These are phyloP conservation scores for Samia ricini DNA, from an alignment of 1,140 invertebrate genomes.

Conservation along the genomic window DNA sequence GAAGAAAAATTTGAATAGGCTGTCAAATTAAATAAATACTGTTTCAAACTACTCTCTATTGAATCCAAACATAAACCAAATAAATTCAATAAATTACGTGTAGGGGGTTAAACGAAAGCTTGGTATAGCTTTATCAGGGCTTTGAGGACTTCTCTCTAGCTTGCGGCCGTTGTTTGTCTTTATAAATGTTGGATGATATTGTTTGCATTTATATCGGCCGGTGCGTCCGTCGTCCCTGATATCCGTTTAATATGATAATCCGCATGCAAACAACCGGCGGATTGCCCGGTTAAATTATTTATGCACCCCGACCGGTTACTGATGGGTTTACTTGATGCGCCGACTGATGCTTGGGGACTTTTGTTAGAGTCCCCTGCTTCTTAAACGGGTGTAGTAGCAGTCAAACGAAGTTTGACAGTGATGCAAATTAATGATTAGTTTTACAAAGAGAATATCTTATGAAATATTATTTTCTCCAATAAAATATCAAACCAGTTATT, in stretches of 20 bases:
- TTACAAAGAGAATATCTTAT: too few species aligned
- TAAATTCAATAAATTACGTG: background rate
- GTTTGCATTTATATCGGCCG: slow-evolving; percentile 69
- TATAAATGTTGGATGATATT: slow-evolving; percentile 71
- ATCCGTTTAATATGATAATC: slow-evolving; percentile 77
- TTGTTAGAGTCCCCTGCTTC: slow-evolving; percentile 47
- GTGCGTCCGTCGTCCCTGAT: slow-evolving; percentile 62
- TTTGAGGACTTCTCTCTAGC: slow-evolving; percentile 10
- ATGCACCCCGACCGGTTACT: slow-evolving; percentile 63
- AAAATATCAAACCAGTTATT: background rate
- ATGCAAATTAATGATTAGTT: background rate
- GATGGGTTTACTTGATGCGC: slow-evolving; percentile 63
- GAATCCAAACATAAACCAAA: background rate
- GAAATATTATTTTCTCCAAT: too few species aligned
- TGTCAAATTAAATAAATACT: background rate
- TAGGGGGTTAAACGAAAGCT: slow-evolving; percentile 1
- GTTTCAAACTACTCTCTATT: background rate
- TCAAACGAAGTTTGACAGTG: slow-evolving; percentile 43
- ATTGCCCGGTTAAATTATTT: slow-evolving; percentile 73
- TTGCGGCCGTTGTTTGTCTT: slow-evolving; percentile 47
- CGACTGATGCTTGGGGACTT: slow-evolving; percentile 49
- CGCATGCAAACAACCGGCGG: slow-evolving; percentile 72
- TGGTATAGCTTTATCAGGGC: slow-evolving; percentile 7
- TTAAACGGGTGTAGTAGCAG: slow-evolving; percentile 41
- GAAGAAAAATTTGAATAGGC: too few species aligned